Evolutionary conservation across 1,140 invertebrate genomes (phyloP).

Genomic region (Hyphantria cunea): DNA sequence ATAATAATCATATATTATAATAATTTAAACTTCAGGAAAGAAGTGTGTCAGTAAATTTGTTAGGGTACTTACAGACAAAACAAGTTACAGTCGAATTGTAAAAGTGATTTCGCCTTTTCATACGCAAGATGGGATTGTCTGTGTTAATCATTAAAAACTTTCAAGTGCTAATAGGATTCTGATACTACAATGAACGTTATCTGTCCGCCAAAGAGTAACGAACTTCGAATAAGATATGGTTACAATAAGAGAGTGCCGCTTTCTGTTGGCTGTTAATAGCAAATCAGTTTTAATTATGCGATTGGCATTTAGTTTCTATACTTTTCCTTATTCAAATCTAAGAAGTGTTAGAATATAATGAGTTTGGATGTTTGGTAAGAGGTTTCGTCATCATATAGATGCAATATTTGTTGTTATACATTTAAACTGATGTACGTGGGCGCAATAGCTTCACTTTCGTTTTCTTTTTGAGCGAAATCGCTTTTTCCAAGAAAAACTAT

Average conservation of each 20-base stretch:
- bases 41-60: too few species aligned
- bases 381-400: background rate
- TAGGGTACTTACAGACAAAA: background rate
- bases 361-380: background rate
- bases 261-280: conserved; percentile 11
- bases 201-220: conserved; percentile 27
- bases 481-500: too few species aligned
- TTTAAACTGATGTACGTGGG: too few species aligned
- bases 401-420: too few species aligned
- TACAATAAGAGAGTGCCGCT: conserved; percentile 1
- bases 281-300: conserved; percentile 9
- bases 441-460: too few species aligned
- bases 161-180: conserved; percentile 49
- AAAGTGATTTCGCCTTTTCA: background rate
- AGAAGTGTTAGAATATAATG: background rate
- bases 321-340: background rate
- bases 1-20: too few species aligned
- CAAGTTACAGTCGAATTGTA: background rate
- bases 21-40: too few species aligned
- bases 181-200: conserved; percentile 26
- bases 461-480: too few species aligned
- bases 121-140: conserved; percentile 29
- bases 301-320: background rate
- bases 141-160: conserved; percentile 61
- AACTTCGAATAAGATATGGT: conserved; percentile 15